Percentiles rank a stretch among this genome's conserved stretches.
Evolutionary conservation across 2,888 invertebrate species (phyloP).

Genomic region (Leptinotarsa haldemani): DNA sequence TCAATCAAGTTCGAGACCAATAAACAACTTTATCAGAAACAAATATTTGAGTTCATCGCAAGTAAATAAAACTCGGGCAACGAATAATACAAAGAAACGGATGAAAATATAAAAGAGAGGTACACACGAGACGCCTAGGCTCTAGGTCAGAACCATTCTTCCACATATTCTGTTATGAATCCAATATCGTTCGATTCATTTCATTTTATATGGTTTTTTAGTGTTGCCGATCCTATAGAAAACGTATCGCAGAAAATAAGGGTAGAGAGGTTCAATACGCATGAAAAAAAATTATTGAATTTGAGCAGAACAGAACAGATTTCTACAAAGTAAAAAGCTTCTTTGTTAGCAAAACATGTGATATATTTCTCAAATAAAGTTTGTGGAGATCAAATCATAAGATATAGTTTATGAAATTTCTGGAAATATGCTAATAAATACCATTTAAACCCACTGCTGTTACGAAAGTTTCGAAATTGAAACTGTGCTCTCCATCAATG

Average conservation of each 20-base stretch:
- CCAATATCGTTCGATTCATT: constrained; percentile 5
- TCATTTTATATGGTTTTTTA: constrained; percentile 4
- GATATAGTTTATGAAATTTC: no score
- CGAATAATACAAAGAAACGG: not conserved
- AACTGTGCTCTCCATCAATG: no score
- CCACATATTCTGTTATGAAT: constrained; percentile 14
- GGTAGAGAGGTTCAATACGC: not conserved
- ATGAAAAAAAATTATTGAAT: not conserved
- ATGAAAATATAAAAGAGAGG: constrained; percentile 10
- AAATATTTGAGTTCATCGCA: not conserved
- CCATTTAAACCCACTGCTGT: not conserved
- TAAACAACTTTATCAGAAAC: not conserved
- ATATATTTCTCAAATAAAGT: no score
- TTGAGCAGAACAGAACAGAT: no score
- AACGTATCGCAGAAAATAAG: not conserved
- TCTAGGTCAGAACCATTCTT: not conserved
- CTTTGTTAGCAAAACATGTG: no score
- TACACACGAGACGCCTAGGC: not conserved
- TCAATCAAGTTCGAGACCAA: not conserved
- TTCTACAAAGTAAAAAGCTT: not conserved
- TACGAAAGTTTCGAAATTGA: no score
- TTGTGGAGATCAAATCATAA: no score
- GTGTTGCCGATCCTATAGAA: not conserved
- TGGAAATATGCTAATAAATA: not conserved
- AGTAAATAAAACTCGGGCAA: not conserved